Conservation (phyloP, 2,888 invertebrate genomes). For the Drosophila parthenogenetica region DNA sequence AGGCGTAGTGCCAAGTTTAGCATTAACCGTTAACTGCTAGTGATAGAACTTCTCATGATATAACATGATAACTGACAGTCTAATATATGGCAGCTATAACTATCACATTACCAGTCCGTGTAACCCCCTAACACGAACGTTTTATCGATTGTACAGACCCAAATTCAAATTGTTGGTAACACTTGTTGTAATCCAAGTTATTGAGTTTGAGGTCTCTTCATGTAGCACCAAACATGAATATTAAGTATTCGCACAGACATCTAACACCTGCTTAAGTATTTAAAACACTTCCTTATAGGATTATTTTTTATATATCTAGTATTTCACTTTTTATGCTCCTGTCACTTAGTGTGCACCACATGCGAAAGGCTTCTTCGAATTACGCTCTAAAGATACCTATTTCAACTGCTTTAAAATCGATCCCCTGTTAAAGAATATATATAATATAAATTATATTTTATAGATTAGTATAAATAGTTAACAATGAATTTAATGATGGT, state of each 20-base stretch:
- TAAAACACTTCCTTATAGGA: conserved; percentile 29
- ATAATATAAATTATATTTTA: background rate
- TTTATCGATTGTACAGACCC: conserved; percentile 49
- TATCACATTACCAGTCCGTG: conserved; percentile 54
- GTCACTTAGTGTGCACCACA: background rate
- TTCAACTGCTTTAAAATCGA: background rate
- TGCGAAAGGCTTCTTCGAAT: background rate
- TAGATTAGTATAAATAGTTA: background rate
- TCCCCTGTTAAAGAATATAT: background rate
- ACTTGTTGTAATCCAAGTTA: conserved; percentile 16
- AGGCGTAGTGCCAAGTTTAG: conserved; percentile 54
- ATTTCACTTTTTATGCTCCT: conserved; percentile 14
- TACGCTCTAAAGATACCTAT: background rate
- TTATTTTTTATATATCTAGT: conserved; percentile 9
- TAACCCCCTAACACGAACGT: conserved; percentile 48
- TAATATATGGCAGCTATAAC: conserved; percentile 73
- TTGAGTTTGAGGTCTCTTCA: conserved; percentile 16
- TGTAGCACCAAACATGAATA: conserved; percentile 26
- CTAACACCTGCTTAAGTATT: conserved; percentile 6
- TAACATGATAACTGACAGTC: conserved; percentile 39
- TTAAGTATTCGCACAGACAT: conserved; percentile 14
- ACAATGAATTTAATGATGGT: background rate
- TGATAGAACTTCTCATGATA: conserved; percentile 65
- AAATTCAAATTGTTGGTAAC: conserved; percentile 31
- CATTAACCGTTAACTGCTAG: conserved; percentile 62